These are phyloP conservation scores for Phalloptychus januarius DNA, from an alignment of 2,797 vertebrate species.

Conservation along the genomic window DNA sequence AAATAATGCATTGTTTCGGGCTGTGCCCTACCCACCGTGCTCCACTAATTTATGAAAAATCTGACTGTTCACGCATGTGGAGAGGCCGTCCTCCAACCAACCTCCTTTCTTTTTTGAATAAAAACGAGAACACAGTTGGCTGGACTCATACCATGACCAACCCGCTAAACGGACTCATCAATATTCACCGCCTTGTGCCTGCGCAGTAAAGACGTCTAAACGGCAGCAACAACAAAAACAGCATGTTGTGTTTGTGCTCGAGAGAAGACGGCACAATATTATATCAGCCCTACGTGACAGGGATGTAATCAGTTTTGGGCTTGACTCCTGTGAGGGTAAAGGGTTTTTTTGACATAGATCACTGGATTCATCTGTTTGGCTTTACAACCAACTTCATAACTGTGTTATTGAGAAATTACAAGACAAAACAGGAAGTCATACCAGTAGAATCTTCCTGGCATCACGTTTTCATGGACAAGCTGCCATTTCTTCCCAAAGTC, in stretches of 20 bases:
- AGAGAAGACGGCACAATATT: conserved; percentile 50
- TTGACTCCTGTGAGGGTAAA: conserved; percentile 29
- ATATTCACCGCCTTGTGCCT: conserved; percentile 64
- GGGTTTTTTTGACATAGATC: conserved; percentile 55
- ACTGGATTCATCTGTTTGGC: conserved; percentile 35
- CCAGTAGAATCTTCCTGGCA: conserved; percentile 97
- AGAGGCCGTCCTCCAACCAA: conserved; percentile 64
- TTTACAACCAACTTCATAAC: conserved; percentile 44
- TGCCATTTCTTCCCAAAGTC: conserved; percentile 97
- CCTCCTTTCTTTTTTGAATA: conserved; percentile 55
- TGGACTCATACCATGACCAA: conserved; percentile 66
- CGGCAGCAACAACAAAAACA: conserved; percentile 75
- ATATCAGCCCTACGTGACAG: conserved; percentile 57
- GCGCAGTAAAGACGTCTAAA: conserved; percentile 67
- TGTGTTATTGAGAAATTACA: conserved; percentile 66
- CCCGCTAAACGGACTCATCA: conserved; percentile 67
- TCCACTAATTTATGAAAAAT: conserved; percentile 56
- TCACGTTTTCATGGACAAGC: conserved; percentile 91
- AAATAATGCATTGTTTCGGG: conserved; percentile 55
- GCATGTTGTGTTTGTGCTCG: conserved; percentile 65
- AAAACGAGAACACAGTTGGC: conserved; percentile 48
- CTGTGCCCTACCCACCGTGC: conserved; percentile 30
- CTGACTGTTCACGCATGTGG: conserved; percentile 61
- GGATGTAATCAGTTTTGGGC: conserved; percentile 50
- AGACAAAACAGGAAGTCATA: conserved; percentile 72